phyloP scores from a whole-genome alignment of 2,888 invertebrate species.

The Lasius fuliginosus region DNA sequence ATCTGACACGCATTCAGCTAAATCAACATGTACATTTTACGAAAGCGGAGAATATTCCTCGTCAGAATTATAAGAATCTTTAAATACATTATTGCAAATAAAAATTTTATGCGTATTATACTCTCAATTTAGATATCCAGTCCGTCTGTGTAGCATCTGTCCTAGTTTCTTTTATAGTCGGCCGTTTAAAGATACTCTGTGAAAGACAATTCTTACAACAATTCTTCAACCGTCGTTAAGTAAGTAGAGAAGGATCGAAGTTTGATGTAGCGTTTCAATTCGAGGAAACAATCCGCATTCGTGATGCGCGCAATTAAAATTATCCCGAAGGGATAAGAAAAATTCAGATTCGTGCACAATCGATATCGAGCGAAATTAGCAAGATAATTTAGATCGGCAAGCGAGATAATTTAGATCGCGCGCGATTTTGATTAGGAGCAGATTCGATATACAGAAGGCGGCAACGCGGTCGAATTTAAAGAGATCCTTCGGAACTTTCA shows the following conservation, averaged over 20 bases:
- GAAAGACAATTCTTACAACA: not conserved
- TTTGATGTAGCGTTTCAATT: slow-evolving; percentile 1
- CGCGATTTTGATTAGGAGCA: slow-evolving; percentile 11
- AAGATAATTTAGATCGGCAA: slow-evolving; percentile 80
- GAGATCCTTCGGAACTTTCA: slow-evolving; percentile 1
- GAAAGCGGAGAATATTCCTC: not conserved
- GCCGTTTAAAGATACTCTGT: not conserved
- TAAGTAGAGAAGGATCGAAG: not conserved
- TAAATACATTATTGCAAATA: slow-evolving; percentile 4
- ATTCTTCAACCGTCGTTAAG: not conserved
- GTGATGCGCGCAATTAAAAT: slow-evolving; percentile 78
- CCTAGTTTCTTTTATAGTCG: not conserved
- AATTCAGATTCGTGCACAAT: slow-evolving; percentile 80
- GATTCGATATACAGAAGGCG: slow-evolving; percentile 20
- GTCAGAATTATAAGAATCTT: no score
- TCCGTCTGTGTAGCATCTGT: not conserved
- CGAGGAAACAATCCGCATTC: slow-evolving; percentile 10
- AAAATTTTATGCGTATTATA: not conserved
- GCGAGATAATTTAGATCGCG: slow-evolving; percentile 68
- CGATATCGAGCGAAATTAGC: slow-evolving; percentile 79
- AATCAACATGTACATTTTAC: not conserved
- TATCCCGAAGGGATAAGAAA: slow-evolving; percentile 74
- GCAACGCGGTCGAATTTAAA: slow-evolving; percentile 52
- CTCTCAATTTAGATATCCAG: not conserved
- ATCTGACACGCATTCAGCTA: not conserved